A percentile compares a stretch with the other conserved stretches of the same genome.
Conservation (phyloP, 2,888 invertebrate species). For the Lasius platythorax region DNA sequence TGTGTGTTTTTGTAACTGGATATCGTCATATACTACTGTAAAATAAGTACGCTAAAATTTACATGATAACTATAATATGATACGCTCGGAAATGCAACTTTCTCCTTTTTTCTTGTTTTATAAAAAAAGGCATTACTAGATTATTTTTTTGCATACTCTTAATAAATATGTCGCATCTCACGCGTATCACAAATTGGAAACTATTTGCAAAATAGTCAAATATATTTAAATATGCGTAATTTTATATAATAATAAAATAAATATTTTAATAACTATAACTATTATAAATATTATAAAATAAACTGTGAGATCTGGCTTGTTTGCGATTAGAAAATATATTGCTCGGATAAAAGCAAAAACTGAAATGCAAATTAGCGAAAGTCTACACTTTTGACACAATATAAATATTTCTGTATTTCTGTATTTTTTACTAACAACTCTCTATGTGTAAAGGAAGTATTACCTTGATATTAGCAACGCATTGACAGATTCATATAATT, state of each 20-base stretch:
- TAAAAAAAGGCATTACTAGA: neutral
- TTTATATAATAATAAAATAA: too few species aligned
- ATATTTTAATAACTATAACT: too few species aligned
- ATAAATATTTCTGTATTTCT: neutral
- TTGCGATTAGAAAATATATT: neutral
- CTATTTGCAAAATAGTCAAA: neutral
- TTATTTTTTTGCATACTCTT: neutral
- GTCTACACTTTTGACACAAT: neutral
- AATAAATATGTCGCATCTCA: neutral
- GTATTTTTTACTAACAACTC: neutral
- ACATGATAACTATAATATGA: too few species aligned
- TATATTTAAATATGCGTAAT: neutral
- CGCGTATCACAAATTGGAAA: neutral
- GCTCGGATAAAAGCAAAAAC: neutral
- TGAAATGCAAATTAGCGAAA: neutral
- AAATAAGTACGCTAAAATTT: too few species aligned
- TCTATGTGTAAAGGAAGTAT: neutral
- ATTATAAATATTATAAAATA: neutral
- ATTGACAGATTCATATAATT: neutral
- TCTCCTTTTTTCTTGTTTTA: too few species aligned
- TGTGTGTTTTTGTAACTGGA: too few species aligned
- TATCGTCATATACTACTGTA: too few species aligned
- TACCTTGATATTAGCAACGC: neutral
- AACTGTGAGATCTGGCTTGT: neutral
- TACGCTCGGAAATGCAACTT: too few species aligned